Evolutionary conservation across 1,140 invertebrate species (phyloP).

Genomic region (Papilio glaucus): DNA sequence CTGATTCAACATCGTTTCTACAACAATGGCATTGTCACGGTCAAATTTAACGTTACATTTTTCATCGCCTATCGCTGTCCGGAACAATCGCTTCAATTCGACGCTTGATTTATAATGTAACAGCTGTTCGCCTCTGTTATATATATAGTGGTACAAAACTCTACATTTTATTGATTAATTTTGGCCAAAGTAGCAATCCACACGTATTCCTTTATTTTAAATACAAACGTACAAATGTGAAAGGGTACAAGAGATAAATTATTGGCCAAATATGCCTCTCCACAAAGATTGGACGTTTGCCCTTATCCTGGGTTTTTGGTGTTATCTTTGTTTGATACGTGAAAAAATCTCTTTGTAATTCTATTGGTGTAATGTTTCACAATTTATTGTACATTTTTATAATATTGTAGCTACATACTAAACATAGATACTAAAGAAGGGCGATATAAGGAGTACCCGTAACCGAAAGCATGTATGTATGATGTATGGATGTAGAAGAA

Average conservation of each 20-base stretch:
- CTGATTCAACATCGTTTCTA: slow-evolving; percentile 25
- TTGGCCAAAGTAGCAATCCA: not conserved
- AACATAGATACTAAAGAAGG: too few species aligned
- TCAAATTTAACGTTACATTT: slow-evolving; percentile 46
- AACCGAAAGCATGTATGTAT: too few species aligned
- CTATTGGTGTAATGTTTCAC: too few species aligned
- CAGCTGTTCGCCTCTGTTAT: slow-evolving; percentile 37
- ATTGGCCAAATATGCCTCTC: not conserved
- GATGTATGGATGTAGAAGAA: too few species aligned
- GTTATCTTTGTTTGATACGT: too few species aligned
- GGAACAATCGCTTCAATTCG: slow-evolving; percentile 43
- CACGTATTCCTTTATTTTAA: not conserved
- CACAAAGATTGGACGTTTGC: too few species aligned
- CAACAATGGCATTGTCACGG: slow-evolving; percentile 39
- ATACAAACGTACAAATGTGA: not conserved
- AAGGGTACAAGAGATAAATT: not conserved
- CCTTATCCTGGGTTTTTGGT: too few species aligned
- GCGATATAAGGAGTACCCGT: too few species aligned
- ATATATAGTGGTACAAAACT: not conserved
- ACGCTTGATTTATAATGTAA: slow-evolving; percentile 48
- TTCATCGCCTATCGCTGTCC: slow-evolving; percentile 39
- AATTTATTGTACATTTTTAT: too few species aligned
- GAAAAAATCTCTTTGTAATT: too few species aligned
- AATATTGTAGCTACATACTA: too few species aligned
- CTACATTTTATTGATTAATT: not conserved